Base-by-base conservation (phyloP, 2,888 invertebrate species). In the Scaptomyza reducta region DNA sequence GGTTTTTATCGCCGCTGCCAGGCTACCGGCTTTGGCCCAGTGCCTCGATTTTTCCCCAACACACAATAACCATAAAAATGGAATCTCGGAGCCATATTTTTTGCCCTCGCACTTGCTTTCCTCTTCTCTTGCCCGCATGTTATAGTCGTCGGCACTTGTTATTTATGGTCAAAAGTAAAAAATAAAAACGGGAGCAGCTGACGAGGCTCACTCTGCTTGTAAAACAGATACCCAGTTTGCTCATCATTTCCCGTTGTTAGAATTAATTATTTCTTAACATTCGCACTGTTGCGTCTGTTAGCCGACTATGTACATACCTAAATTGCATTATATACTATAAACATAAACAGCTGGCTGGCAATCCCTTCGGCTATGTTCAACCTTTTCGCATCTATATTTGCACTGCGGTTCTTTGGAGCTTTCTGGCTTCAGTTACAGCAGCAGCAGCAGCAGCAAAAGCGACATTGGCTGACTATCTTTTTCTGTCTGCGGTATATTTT, bases 51-150 rank as follows among this genome's bases (percentile, higher is more conserved):
- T 84, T 87, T 71, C 87, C 14, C 35, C n/a, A 11, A 35, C 14
- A 82, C 86, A 88, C 71, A 82, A 73, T 76, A 79, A 79, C 67
- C 86, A 83, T 79, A 62, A 77, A 85, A 87, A 79, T 59, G 78
- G 54, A 85, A 85, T 69, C 79, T 78, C 69, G 54, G 59, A 58
- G 61, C 66, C 75, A 74, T 81, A 72, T 70, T 78, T 69, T 55
- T 62, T 45, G 44, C 7, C 56, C 49, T 47, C 50, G 44, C 59
- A 61, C 63, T 40, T 27, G 14, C 10, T 25, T 46, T 29, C 4
- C 40, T 16, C 1, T 13, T 14, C 47, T 59, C 51, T 51, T 45
- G 10, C 2, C 0, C 0, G 9, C 1, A n/a, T 18, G n/a, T 6
- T 33, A 40, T n/a, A 47, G 54, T 54, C 77, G 57, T 45, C 42